Evolutionary conservation across 2,888 invertebrate species (phyloP), one percentile per base, ranked within the genome.

Genomic region (Girardia tigrina): DNA sequence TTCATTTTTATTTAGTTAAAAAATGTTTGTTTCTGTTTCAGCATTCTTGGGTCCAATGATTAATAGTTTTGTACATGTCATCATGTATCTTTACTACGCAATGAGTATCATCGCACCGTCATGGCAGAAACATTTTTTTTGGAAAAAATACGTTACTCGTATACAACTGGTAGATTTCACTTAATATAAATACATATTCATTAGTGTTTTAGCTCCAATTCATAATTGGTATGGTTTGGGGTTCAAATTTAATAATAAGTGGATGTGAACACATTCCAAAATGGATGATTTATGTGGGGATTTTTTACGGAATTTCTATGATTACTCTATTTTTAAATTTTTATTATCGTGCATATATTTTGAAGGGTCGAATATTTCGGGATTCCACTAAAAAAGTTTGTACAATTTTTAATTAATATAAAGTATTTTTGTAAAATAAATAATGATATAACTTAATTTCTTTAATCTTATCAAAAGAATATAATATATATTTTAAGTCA

Each of bases 301-400:
- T 82, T 1, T 89, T 90, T 87, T 93, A 94, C 85, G 94, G 92
- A 0, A 89, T 92, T 79, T 90, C 93, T 89, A 94, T 94, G 88
- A 91, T 91, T 88, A 90, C 91, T 88, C 88, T 94, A 72, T 94
- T 94, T 88, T 90, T 90, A 83, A 91, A 93, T 85, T 94, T 93
- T 87, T 94, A 94, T 88, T 90, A 90, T 83, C 90, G 89, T 83
- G 90, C 90, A 36, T 93, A 93, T 86, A 79, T 81, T 77, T 23
- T 72, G 29, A 28, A 36, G 16, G 42, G 29, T 26, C 28, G 36
- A 8, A 6, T 28, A n/a, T 16, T 36, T 42, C 73, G 70, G 26
- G 70, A 12, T 70, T 12, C 70, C 26, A n/a, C 42, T 42, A n/a
- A 42, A 12, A 42, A 42, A n/a, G 42, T 42, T n/a, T n/a, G n/a